Conservation (phyloP, 2,797 vertebrate species). For the Falco cherrug region DNA sequence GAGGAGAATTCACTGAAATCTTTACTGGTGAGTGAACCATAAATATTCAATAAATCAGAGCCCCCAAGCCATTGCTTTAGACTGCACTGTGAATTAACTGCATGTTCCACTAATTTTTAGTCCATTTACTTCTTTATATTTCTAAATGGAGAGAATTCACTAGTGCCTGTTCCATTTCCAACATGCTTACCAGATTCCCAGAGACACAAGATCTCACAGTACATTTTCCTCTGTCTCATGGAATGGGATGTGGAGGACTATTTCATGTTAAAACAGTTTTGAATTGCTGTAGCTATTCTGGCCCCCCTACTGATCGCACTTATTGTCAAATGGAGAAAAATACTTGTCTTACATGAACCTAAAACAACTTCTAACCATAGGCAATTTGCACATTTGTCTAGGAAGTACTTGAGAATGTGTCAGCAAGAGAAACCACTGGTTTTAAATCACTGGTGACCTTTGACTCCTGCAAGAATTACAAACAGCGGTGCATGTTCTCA, state of each 20-base stretch:
- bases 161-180: background rate
- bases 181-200: background rate
- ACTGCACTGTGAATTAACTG: background rate
- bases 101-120: conserved; percentile 19
- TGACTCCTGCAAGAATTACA: background rate
- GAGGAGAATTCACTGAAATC: background rate
- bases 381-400: background rate
- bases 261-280: conserved; percentile 18
- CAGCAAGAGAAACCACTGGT: background rate
- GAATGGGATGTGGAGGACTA: background rate
- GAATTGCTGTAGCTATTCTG: conserved; percentile 6
- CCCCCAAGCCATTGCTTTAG: background rate
- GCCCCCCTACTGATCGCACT: background rate
- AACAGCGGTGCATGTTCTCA: background rate
- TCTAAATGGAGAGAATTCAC: conserved; percentile 12
- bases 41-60: background rate
- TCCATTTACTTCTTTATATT: background rate
- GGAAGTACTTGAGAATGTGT: background rate
- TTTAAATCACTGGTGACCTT: background rate
- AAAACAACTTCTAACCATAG: conserved; percentile 6
- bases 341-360: background rate
- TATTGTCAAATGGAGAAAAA: conserved; percentile 23
- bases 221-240: background rate
- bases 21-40: background rate
- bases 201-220: background rate